Percentiles rank a stretch among this genome's conserved stretches.
Evolutionary conservation across 2,888 invertebrate species (phyloP).

Genomic region (Zygaena filipendulae): DNA sequence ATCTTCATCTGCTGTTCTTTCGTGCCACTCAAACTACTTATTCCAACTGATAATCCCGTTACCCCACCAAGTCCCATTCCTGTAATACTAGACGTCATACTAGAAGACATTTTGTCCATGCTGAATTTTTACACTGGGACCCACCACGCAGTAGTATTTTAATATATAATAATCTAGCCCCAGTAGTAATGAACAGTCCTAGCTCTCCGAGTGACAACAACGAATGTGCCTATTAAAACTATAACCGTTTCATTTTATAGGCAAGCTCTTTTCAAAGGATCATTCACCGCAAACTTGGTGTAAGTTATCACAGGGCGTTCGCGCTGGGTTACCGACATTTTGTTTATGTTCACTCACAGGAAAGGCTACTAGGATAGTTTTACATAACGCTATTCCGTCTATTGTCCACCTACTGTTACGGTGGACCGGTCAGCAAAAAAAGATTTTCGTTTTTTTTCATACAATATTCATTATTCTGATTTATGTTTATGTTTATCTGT

Average conservation of each 20-base stretch:
- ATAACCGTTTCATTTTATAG: slow-evolving; percentile 58
- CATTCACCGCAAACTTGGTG: slow-evolving; percentile 46
- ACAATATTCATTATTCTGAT: too few species aligned
- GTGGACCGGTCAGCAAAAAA: too few species aligned
- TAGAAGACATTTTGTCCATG: slow-evolving; percentile 64
- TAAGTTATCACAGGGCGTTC: slow-evolving; percentile 49
- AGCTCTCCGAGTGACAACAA: too few species aligned
- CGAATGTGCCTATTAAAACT: too few species aligned
- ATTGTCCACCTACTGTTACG: too few species aligned
- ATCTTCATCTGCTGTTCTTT: slow-evolving; percentile 60
- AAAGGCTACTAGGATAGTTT: too few species aligned
- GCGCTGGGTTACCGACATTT: slow-evolving; percentile 35
- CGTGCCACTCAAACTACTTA: slow-evolving; percentile 54
- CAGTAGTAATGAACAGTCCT: too few species aligned
- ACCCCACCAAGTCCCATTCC: slow-evolving; percentile 62
- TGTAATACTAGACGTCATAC: slow-evolving; percentile 64
- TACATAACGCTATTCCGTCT: too few species aligned
- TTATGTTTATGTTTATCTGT: too few species aligned
- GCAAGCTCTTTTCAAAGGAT: slow-evolving; percentile 24
- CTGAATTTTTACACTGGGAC: slow-evolving; percentile 53
- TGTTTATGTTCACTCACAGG: slow-evolving; percentile 47
- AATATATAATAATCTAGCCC: too few species aligned
- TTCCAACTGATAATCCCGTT: slow-evolving; percentile 52
- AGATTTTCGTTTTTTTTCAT: too few species aligned
- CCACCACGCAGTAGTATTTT: too few species aligned